Evolutionary conservation across 2,113 vertebrate species (phyloP).

Genomic region (human): GRCh38 chr15:61672001-61672500

Average conservation of each 20-base stretch:
- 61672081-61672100: not conserved
- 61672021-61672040: not conserved
- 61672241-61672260: not conserved
- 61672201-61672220: not conserved
- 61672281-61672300: not conserved
- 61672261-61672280: not conserved
- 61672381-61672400: slow-evolving; percentile 8
- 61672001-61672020: not conserved
- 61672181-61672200: not conserved
- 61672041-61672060: not conserved
- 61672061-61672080: not conserved
- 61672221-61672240: not conserved
- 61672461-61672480: not conserved
- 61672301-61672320: slow-evolving; percentile 6
- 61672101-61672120: not conserved
- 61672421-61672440: not conserved
- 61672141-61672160: not conserved
- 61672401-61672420: not conserved
- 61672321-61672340: not conserved
- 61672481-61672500: not conserved
- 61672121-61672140: not conserved
- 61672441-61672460: slow-evolving; percentile 12
- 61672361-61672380: not conserved
- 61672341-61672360: not conserved
- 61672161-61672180: not conserved